phyloP scores from a whole-genome alignment of 2,888 invertebrate genomes.

The Phragmatobia fuliginosa region DNA sequence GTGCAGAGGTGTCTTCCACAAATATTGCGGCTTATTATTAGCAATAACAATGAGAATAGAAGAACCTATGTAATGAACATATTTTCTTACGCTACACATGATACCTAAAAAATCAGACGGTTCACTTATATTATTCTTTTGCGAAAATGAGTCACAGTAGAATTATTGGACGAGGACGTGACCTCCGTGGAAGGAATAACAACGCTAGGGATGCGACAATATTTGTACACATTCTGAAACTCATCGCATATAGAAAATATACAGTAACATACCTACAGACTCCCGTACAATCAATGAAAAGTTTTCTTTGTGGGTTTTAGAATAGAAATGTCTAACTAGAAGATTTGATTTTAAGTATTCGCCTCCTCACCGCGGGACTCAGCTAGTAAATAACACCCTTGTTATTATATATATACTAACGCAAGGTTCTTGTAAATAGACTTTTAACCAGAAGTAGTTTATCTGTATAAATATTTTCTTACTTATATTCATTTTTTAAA shows the following conservation, averaged over 20 bases:
- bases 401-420: too few relatives aligned
- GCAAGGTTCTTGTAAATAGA: neutral
- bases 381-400: too few relatives aligned
- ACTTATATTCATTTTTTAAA: too few relatives aligned
- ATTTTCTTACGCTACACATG: conserved; percentile 10
- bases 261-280: neutral
- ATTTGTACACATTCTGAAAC: conserved; percentile 55
- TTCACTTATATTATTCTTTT: conserved; percentile 77
- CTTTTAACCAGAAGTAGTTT: neutral
- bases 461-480: neutral
- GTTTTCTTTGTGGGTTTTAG: conserved; percentile 7
- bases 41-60: neutral
- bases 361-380: too few relatives aligned
- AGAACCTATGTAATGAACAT: neutral
- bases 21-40: neutral
- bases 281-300: conserved; percentile 36
- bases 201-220: conserved; percentile 66
- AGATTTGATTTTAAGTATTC: neutral
- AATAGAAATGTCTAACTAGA: neutral
- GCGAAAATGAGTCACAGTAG: conserved; percentile 79
- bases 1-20: neutral
- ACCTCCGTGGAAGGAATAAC: conserved; percentile 76
- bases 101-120: conserved; percentile 53
- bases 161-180: conserved; percentile 83
- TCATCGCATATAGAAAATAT: conserved; percentile 23